Conservation (phyloP, 2,888 invertebrate genomes). For the Rhaphigaster nebulosa region DNA sequence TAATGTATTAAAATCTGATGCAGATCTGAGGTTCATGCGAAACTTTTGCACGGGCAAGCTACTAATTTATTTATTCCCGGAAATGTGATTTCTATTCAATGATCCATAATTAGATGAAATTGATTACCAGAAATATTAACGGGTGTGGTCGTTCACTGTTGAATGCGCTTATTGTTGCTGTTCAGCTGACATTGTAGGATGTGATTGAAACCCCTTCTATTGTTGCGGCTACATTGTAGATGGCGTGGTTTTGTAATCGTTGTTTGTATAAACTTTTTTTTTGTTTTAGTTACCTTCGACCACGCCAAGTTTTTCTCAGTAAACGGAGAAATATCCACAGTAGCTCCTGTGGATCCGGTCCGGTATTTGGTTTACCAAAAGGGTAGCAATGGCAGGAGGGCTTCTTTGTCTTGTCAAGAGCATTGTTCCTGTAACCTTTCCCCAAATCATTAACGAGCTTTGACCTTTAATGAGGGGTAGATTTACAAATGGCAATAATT, state of each 20-base stretch:
- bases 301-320: neutral
- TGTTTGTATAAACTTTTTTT: neutral
- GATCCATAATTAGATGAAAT: neutral
- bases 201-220: conserved; percentile 1
- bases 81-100: neutral
- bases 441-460: neutral
- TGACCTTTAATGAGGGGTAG: conserved; percentile 17
- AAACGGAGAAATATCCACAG: too few relatives aligned
- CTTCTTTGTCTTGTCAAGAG: neutral
- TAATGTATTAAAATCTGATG: too few relatives aligned
- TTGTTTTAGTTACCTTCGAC: neutral
- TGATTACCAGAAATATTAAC: neutral
- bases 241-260: neutral
- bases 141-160: neutral
- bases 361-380: conserved; percentile 1
- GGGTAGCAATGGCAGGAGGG: neutral
- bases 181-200: neutral
- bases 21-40: too few relatives aligned
- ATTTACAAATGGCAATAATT: conserved; percentile 17
- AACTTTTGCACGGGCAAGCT: too few relatives aligned
- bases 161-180: neutral
- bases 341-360: neutral
- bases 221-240: neutral
- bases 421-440: conserved; percentile 11
- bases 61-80: too few relatives aligned